Evolutionary conservation across 2,888 invertebrate species (phyloP).

Genomic region (Drosophila yooni): DNA sequence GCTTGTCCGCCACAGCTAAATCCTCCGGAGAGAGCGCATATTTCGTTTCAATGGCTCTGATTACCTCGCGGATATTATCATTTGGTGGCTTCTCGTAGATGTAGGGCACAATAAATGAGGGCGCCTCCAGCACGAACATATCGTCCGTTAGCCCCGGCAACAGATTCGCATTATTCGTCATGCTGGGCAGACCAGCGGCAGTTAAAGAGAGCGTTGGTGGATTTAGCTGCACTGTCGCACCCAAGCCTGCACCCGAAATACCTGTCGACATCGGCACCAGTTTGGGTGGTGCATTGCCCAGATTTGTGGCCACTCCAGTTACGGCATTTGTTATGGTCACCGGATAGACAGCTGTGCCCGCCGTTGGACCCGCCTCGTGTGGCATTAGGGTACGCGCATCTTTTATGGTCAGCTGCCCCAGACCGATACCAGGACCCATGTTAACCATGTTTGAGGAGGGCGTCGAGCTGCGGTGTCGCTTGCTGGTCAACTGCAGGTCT

Average conservation of each 20-base stretch:
- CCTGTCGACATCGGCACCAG: slow-evolving; percentile 72
- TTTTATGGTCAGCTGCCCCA: slow-evolving; percentile 83
- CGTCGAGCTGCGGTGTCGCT: slow-evolving; percentile 74
- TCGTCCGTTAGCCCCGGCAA: slow-evolving; percentile 94
- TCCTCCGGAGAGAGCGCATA: slow-evolving; percentile 85
- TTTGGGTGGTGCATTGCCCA: slow-evolving; percentile 83
- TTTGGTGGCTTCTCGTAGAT: slow-evolving; percentile 95
- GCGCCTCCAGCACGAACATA: slow-evolving; percentile 96
- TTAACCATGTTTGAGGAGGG: slow-evolving; percentile 45
- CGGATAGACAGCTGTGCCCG: slow-evolving; percentile 59
- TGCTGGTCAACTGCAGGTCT: slow-evolving; percentile 85
- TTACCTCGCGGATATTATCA: slow-evolving; percentile 91
- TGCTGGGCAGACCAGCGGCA: slow-evolving; percentile 66
- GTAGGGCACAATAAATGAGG: slow-evolving; percentile 96
- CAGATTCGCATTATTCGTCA: slow-evolving; percentile 87
- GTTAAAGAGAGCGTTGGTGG: slow-evolving; percentile 69
- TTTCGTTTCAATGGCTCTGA: slow-evolving; percentile 88
- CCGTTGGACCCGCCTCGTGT: slow-evolving; percentile 55
- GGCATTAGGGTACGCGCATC: slow-evolving; percentile 84
- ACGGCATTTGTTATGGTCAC: slow-evolving; percentile 88
- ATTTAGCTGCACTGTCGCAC: slow-evolving; percentile 57
- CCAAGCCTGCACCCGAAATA: slow-evolving; percentile 13
- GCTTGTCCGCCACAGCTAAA: slow-evolving; percentile 87
- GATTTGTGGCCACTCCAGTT: slow-evolving; percentile 87
- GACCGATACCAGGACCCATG: slow-evolving; percentile 35